Base-by-base conservation (phyloP, 2,888 invertebrate species). In the Rhynchonema sp. region DNA sequence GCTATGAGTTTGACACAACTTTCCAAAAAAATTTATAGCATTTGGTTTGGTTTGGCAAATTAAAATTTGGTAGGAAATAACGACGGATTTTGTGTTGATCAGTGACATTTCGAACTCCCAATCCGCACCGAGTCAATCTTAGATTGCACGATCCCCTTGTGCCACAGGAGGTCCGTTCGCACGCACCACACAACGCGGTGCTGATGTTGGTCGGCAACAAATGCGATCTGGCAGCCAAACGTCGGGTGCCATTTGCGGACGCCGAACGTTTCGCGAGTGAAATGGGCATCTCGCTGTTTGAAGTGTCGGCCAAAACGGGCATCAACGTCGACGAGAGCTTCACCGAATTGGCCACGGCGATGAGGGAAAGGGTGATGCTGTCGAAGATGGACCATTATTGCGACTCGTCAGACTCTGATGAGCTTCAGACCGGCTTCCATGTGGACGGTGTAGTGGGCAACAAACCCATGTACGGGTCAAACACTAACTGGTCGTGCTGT, bases 151-250 rank as follows among this genome's bases (percentile, higher is more conserved):
- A n/a, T n/a, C n/a, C n/a, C n/a, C n/a, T n/a, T n/a, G n/a, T n/a
- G n/a, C 49, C n/a, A n/a, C n/a, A 63, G 46, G 70, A 72, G 59
- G 69, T 72, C 56, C 63, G 66, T 26, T 66, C 66, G 54, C 69
- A 72, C 60, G 72, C 72, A 9, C 72, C 72, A 1, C 67, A 66
- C 23, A 72, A 72, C 58, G 72, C 72, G 13, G 72, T 72, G 22
- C 63, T 73, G 13, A 67, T 72, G 66, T 61, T 72, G 26, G 72
- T 72, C 13, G 72, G 72, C 20, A 72, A 72, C 63, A 72, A 72
- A 62, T 72, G 72, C 30, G 72, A 72, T 63, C 56, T 72, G 22
- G 56, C 17, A 13, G 46, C 28, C 30, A 29, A 56, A n/a, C 29
- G 57, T 23, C 2, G 25, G 49, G 61, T 61, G 20, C 55, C 55